Evolutionary conservation across 2,888 invertebrate species (phyloP).

Genomic region (Melieria omissa): DNA sequence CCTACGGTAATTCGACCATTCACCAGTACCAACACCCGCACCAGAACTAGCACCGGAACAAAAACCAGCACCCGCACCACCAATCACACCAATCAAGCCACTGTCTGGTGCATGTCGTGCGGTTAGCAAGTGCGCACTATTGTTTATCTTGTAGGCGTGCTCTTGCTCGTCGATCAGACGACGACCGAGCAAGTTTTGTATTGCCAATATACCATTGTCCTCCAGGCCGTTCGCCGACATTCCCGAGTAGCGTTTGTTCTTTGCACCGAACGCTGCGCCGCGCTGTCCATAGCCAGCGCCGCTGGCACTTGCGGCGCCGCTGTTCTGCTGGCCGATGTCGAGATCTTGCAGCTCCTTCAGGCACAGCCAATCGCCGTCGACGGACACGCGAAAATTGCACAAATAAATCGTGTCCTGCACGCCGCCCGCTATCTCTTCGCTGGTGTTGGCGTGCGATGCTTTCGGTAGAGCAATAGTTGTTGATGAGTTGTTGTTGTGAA

Average conservation of each 20-base stretch:
- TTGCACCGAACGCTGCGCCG: slow-evolving; percentile 48
- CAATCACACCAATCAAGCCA: slow-evolving; percentile 64
- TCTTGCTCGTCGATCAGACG: slow-evolving; percentile 55
- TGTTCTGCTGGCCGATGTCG: slow-evolving; percentile 76
- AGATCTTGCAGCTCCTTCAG: slow-evolving; percentile 93
- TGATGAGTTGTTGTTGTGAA: slow-evolving; percentile 50
- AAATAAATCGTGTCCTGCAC: slow-evolving; percentile 96
- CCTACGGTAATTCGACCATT: slow-evolving; percentile 67
- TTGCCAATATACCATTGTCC: slow-evolving; percentile 62
- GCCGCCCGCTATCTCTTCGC: slow-evolving; percentile 69
- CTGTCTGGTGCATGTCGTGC: slow-evolving; percentile 53
- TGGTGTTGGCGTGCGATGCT: slow-evolving; percentile 67
- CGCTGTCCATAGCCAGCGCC: slow-evolving; percentile 37
- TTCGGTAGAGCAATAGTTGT: slow-evolving; percentile 64
- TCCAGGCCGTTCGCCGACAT: slow-evolving; percentile 47
- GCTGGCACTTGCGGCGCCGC: slow-evolving; percentile 30
- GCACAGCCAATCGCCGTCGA: slow-evolving; percentile 97
- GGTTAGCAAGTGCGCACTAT: slow-evolving; percentile 39
- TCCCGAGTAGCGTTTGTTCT: slow-evolving; percentile 58
- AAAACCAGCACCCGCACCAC: slow-evolving; percentile 50
- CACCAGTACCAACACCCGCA: slow-evolving; percentile 54
- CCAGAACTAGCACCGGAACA: no score
- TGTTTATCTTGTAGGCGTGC: slow-evolving; percentile 44
- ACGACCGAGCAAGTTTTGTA: slow-evolving; percentile 64
- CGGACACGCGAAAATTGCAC: slow-evolving; percentile 96